These are phyloP conservation scores for Campopleginae sp. DNA, from an alignment of 2,888 invertebrate species.

Conservation along the genomic window DNA sequence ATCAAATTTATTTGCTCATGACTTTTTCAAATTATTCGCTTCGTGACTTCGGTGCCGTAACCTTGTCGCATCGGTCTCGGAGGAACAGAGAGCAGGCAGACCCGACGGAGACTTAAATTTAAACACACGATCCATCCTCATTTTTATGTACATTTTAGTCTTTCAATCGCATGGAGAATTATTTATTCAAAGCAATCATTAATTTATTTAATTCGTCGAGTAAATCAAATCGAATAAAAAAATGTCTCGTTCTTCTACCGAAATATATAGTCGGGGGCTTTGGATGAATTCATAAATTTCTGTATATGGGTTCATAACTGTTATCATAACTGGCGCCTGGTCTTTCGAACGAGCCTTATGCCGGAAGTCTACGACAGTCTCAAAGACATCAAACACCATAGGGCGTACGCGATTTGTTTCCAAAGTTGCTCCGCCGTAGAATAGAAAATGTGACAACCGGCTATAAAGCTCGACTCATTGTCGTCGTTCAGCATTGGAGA, in stretches of 20 bases:
- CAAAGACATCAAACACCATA: slow-evolving; percentile 12
- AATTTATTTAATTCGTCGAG: no score
- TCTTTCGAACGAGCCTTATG: slow-evolving; percentile 7
- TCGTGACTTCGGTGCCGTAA: background rate
- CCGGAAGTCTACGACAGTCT: slow-evolving; percentile 22
- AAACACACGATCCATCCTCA: no score
- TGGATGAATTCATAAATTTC: background rate
- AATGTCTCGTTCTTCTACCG: no score
- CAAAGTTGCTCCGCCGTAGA: background rate
- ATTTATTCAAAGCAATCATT: no score
- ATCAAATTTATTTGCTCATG: slow-evolving; percentile 53
- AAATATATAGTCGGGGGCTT: no score
- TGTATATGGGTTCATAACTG: slow-evolving; percentile 23
- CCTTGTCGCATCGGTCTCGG: slow-evolving; percentile 12
- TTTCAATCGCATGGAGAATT: no score
- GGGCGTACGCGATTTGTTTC: background rate
- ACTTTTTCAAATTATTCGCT: slow-evolving; percentile 14
- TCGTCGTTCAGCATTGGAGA: slow-evolving; percentile 48
- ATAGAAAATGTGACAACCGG: slow-evolving; percentile 16
- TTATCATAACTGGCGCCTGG: slow-evolving; percentile 33
- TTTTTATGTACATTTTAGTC: no score
- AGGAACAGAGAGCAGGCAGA: slow-evolving; percentile 24
- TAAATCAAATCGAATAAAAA: no score
- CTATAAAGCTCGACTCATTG: slow-evolving; percentile 58
- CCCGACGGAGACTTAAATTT: no score